Conservation (phyloP, 2,888 invertebrate species). For the Troides oblongomaculatus region DNA sequence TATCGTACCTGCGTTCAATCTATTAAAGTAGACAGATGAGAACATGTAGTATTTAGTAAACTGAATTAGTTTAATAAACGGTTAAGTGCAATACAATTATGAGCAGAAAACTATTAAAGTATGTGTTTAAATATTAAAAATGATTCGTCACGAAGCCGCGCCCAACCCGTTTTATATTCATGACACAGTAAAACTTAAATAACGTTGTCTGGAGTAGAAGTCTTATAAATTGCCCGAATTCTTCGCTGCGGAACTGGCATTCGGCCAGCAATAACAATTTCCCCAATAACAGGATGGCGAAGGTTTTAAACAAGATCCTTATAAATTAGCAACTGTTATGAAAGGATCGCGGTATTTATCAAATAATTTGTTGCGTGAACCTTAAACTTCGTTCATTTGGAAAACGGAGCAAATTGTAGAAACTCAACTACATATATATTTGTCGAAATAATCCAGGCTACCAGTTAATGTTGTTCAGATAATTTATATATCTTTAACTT, state of each 20-base stretch:
- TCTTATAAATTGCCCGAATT: slow-evolving; percentile 40
- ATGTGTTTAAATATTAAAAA: not conserved
- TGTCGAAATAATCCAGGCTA: no score
- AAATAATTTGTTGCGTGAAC: slow-evolving; percentile 8
- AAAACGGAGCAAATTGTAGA: no score
- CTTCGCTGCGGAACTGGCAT: slow-evolving; percentile 35
- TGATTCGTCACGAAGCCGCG: not conserved
- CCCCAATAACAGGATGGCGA: slow-evolving; percentile 22
- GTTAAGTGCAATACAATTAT: no score
- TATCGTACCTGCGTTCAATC: no score
- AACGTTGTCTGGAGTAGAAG: slow-evolving; percentile 37
- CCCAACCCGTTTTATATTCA: slow-evolving; percentile 24
- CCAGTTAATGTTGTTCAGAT: no score
- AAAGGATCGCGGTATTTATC: slow-evolving; percentile 11
- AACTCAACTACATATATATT: no score
- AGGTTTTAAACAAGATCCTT: slow-evolving; percentile 23
- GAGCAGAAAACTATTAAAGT: no score
- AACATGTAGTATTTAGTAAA: no score
- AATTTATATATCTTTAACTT: no score
- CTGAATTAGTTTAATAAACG: no score
- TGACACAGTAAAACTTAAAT: slow-evolving; percentile 38
- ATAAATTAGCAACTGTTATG: slow-evolving; percentile 24
- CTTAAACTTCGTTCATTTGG: slow-evolving; percentile 1
- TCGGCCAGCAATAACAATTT: slow-evolving; percentile 35
- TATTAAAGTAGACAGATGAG: no score